A percentile compares a stretch with the other conserved stretches of the same genome.
phyloP scores from a whole-genome alignment of 2,888 invertebrate genomes.

The Baronia brevicornis region DNA sequence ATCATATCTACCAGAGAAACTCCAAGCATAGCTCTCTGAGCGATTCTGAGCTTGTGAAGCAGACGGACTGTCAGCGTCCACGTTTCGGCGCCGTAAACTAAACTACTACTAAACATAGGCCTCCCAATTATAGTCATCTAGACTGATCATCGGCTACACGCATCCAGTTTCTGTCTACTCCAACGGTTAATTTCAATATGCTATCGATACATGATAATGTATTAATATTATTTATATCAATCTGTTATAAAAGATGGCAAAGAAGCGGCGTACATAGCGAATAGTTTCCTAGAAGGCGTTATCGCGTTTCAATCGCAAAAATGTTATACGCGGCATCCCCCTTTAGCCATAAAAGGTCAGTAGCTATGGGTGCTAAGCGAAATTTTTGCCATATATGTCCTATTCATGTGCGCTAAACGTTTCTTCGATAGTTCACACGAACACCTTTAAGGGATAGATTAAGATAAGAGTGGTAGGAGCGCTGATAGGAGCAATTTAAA shows the following conservation, averaged over 20 bases:
- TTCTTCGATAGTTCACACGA: slow-evolving; percentile 17
- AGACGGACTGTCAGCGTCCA: no score
- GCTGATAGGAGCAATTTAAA: no score
- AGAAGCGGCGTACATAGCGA: slow-evolving; percentile 12
- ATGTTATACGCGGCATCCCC: slow-evolving; percentile 21
- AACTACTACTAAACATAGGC: no score
- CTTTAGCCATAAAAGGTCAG: slow-evolving; percentile 14
- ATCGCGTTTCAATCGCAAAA: slow-evolving; percentile 25
- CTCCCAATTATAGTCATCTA: no score
- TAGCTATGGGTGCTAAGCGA: slow-evolving; percentile 18
- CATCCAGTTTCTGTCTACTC: no score
- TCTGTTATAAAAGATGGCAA: slow-evolving; percentile 6
- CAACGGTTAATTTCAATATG: no score
- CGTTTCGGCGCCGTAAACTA: no score
- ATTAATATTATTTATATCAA: background rate
- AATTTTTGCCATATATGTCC: slow-evolving; percentile 20
- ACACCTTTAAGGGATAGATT: slow-evolving; percentile 16
- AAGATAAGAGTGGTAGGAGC: slow-evolving; percentile 12
- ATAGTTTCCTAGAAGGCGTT: slow-evolving; percentile 17
- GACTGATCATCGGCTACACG: no score
- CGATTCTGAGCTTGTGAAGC: no score
- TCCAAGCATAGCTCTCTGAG: no score
- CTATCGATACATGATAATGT: slow-evolving; percentile 2
- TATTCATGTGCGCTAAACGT: slow-evolving; percentile 23
- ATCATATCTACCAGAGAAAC: no score